Evolutionary conservation across 2,888 invertebrate species (phyloP).

Genomic region (Plebejus anna): DNA sequence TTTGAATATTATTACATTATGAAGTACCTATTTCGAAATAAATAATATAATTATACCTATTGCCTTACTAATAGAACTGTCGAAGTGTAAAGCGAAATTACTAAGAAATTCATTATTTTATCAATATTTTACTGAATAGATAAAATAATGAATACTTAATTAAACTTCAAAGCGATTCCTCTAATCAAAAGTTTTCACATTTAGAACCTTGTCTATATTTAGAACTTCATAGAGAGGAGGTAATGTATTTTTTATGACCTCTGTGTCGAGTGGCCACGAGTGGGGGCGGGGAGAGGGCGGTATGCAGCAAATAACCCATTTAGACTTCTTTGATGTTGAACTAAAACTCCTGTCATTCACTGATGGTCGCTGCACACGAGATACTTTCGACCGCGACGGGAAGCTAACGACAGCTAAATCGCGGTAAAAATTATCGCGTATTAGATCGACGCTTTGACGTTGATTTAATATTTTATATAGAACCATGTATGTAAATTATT

Average conservation of each 20-base stretch:
- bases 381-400: not conserved
- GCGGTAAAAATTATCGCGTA: too few species aligned
- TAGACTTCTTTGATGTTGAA: constrained; percentile 11
- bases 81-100: too few species aligned
- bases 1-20: too few species aligned
- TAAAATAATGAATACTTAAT: not conserved
- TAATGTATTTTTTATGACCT: constrained; percentile 6
- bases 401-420: not conserved
- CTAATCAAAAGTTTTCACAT: not conserved
- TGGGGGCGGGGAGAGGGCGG: not conserved
- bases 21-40: too few species aligned
- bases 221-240: not conserved
- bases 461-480: too few species aligned
- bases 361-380: not conserved
- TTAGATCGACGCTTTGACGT: too few species aligned
- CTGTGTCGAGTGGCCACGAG: not conserved
- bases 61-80: too few species aligned
- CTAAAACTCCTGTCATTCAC: not conserved
- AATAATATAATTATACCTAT: too few species aligned
- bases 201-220: not conserved
- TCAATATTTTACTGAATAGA: too few species aligned
- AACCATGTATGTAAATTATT: too few species aligned
- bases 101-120: too few species aligned
- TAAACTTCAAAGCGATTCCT: not conserved
- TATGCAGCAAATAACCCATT: not conserved